phyloP scores from a whole-genome alignment of 2,888 invertebrate species.

The Dorcus parallelipipedus region DNA sequence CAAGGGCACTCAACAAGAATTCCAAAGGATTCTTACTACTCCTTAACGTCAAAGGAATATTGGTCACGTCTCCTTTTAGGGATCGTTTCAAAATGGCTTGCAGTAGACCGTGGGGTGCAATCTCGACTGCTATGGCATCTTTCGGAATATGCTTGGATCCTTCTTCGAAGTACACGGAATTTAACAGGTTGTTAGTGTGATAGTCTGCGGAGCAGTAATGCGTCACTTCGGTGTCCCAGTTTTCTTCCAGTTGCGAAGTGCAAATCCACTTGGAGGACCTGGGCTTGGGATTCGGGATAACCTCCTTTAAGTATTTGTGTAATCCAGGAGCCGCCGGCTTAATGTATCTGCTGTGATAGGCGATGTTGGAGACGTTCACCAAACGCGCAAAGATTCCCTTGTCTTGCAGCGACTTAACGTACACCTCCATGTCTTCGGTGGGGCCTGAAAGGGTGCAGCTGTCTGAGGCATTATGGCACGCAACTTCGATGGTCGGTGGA shows the following conservation, averaged over 20 bases:
- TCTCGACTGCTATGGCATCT: slow-evolving; percentile 81
- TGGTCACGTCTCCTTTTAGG: slow-evolving; percentile 64
- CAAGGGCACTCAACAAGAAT: slow-evolving; percentile 60
- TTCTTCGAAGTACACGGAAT: slow-evolving; percentile 78
- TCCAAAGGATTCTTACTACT: slow-evolving; percentile 63
- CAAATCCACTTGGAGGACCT: slow-evolving; percentile 64
- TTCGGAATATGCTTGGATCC: slow-evolving; percentile 73
- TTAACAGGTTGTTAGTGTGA: slow-evolving; percentile 64
- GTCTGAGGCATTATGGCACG: slow-evolving; percentile 76
- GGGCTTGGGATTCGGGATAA: slow-evolving; percentile 51
- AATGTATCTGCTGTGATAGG: slow-evolving; percentile 86
- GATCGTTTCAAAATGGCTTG: slow-evolving; percentile 83
- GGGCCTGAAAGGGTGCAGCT: slow-evolving; percentile 80
- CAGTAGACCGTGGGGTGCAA: slow-evolving; percentile 86
- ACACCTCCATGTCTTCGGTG: slow-evolving; percentile 57
- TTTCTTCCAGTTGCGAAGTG: slow-evolving; percentile 59
- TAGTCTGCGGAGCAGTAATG: slow-evolving; percentile 62
- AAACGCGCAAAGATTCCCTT: slow-evolving; percentile 78
- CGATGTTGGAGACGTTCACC: slow-evolving; percentile 83
- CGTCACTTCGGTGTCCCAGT: slow-evolving; percentile 58
- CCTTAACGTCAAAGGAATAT: slow-evolving; percentile 72
- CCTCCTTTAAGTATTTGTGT: slow-evolving; percentile 46
- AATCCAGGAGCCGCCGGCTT: slow-evolving; percentile 48
- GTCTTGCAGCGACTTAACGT: slow-evolving; percentile 56
- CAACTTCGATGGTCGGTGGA: slow-evolving; percentile 66